These are phyloP conservation scores for Thalassaphorura encarpata DNA, from an alignment of 1,140 invertebrate genomes.

Conservation along the genomic window DNA sequence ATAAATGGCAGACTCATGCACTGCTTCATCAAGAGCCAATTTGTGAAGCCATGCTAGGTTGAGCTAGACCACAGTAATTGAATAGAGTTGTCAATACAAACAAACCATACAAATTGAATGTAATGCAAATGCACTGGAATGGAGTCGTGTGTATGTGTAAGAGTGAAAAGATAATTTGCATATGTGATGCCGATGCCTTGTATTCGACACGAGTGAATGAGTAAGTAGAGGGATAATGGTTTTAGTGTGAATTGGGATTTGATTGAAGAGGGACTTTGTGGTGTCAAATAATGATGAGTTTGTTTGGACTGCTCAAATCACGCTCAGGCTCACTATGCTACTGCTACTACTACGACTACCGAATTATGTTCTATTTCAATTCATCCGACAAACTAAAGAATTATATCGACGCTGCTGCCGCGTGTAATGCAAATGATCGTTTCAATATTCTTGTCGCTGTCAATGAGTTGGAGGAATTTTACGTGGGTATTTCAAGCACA, in stretches of 20 bases:
- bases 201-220: not conserved
- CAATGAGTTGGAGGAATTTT: no score
- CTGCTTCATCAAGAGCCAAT: no score
- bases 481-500: no score
- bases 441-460: no score
- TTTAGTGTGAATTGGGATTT: slow-evolving; percentile 21
- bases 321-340: not conserved
- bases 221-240: not conserved
- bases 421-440: not conserved
- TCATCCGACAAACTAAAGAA: not conserved
- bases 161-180: not conserved
- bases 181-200: not conserved
- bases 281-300: slow-evolving; percentile 14
- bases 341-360: not conserved
- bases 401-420: not conserved
- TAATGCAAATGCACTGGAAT: not conserved
- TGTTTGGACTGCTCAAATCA: slow-evolving; percentile 4
- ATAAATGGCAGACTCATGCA: no score
- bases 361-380: no score
- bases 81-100: slow-evolving; percentile 3
- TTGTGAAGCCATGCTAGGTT: no score
- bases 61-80: slow-evolving; percentile 8
- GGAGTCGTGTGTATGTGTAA: not conserved
- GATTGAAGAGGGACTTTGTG: slow-evolving; percentile 8
- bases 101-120: not conserved